Base-by-base conservation (phyloP, 2,113 vertebrate species). In the Forbesichthys agassizii region DNA sequence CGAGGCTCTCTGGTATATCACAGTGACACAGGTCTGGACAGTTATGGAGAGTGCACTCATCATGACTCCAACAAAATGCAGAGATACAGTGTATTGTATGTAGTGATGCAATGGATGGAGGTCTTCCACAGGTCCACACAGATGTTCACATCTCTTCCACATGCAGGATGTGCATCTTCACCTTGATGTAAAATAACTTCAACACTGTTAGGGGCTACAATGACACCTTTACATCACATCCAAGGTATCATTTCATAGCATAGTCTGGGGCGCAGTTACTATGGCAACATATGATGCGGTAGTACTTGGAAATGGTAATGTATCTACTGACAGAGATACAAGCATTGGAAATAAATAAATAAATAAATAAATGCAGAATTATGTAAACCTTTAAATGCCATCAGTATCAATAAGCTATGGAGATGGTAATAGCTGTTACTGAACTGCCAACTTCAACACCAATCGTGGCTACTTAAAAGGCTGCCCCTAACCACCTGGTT, bases 11-110 rank as follows among this genome's bases (percentile, higher is more conserved):
- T 33, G 12, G 16, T 64, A 70, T 73, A 64, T 89, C 88, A 90
- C 88, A 89, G 89, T 90, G 86, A 77, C 73, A 72, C 20, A 36
- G 86, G 88, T 84, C 77, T 62, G 59, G 33, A 75, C 61, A 71
- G 66, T 9, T 68, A 27, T 61, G 78, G 65, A 79, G 71, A 75
- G 60, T 62, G 33, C 62, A 10, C 63, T 53, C 54, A 66, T 59
- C 66, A 78, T 49, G 48, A 10, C 52, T 8, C 27, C 36, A 42
- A 42, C 36, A 42, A 8, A 7, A 42, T 1, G 5, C 5, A 42
- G 36, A 42, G 3, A 42, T 42, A 42, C 36, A 42, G 36, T 42
- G 7, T 42, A 42, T 42, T 42, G 36, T 42, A 42, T 42, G 36
- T 42, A 42, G 36, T 6, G 36, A 42, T 42, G 18, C 46, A 33